A percentile compares a stretch with the other conserved stretches of the same genome.
Conservation (phyloP, 2,797 vertebrate species). For the Perodicticus potto region DNA sequence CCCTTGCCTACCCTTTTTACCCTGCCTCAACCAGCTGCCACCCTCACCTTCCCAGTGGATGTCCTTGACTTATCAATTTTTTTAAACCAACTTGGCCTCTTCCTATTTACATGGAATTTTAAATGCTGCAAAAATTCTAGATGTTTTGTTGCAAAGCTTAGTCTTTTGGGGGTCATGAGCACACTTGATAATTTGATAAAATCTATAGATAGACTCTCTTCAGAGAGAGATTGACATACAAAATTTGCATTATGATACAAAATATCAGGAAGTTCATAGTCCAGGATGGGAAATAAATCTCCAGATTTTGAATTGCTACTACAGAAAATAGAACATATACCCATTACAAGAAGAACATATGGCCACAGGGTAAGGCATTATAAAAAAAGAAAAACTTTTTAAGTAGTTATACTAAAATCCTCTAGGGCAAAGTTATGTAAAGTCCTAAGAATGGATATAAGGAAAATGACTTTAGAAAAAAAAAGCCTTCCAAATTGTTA, state of each 20-base stretch:
- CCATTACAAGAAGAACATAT: neutral
- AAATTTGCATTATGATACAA: slow-evolving; percentile 49
- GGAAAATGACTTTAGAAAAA: slow-evolving; percentile 52
- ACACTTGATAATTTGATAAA: slow-evolving; percentile 9
- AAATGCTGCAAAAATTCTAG: slow-evolving; percentile 17
- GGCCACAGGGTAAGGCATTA: neutral
- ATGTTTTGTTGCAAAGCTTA: neutral
- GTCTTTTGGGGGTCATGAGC: neutral
- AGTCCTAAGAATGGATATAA: neutral
- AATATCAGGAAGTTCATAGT: neutral
- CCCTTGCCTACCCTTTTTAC: neutral
- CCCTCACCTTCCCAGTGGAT: neutral
- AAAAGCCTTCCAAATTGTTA: slow-evolving; percentile 14
- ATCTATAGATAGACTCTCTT: neutral
- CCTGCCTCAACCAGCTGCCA: neutral
- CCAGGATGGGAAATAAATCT: neutral
- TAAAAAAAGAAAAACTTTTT: neutral
- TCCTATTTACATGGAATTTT: neutral
- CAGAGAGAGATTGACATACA: neutral
- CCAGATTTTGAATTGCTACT: neutral
- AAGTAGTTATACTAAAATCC: neutral
- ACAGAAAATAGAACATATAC: neutral
- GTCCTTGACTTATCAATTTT: neutral
- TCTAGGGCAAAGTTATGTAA: slow-evolving; percentile 12
- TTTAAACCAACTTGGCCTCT: neutral